These are phyloP conservation scores for Triplophysa dalaica DNA, from an alignment of 2,113 vertebrate genomes.

Conservation along the genomic window DNA sequence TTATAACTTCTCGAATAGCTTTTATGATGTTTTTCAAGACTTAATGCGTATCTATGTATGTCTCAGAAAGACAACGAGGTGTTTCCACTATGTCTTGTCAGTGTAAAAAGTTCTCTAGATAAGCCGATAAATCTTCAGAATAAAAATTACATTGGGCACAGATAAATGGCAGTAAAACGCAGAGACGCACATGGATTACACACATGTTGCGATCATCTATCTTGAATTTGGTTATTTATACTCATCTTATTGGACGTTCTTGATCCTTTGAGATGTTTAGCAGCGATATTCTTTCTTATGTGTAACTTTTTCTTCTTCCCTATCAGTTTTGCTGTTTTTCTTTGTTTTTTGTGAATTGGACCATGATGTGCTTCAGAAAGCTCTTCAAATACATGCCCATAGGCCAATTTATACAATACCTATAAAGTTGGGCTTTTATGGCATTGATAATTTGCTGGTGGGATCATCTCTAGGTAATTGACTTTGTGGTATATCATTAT, in stretches of 20 bases:
- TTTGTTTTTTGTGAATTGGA: neutral
- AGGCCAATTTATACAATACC: neutral
- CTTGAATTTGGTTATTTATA: neutral
- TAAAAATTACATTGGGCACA: constrained; percentile 43
- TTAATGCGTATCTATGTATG: constrained; percentile 23
- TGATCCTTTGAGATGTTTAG: constrained; percentile 32
- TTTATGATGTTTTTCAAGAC: constrained; percentile 23
- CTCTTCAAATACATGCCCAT: neutral
- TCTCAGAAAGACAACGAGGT: constrained; percentile 44
- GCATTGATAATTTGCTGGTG: constrained; percentile 24
- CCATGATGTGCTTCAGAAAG: neutral
- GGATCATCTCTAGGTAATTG: constrained; percentile 4
- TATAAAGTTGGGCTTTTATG: constrained; percentile 2
- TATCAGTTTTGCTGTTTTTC: constrained; percentile 12
- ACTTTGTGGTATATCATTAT: no score
- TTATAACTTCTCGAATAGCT: constrained; percentile 17
- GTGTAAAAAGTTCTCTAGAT: constrained; percentile 17
- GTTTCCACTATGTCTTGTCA: constrained; percentile 27
- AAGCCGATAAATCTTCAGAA: constrained; percentile 34
- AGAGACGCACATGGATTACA: constrained; percentile 32
- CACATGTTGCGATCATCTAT: constrained; percentile 9
- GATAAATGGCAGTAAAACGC: constrained; percentile 19
- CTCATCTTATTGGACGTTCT: constrained; percentile 8
- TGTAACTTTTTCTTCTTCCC: constrained; percentile 33
- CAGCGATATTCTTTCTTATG: constrained; percentile 36